A percentile compares a stretch with the other conserved stretches of the same genome.
phyloP scores from a whole-genome alignment of 1,140 invertebrate species.

The Aphis gossypii region DNA sequence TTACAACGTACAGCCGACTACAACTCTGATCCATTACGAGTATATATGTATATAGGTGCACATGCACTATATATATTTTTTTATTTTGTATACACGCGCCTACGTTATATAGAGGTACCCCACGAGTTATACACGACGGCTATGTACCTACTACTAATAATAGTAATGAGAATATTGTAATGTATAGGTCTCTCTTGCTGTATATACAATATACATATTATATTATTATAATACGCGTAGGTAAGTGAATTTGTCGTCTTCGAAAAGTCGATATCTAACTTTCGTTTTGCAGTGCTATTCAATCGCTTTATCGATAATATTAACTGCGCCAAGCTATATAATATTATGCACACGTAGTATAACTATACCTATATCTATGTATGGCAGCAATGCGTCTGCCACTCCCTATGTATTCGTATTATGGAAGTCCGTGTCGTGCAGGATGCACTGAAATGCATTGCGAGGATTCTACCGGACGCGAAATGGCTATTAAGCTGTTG shows the following conservation, averaged over 20 bases:
- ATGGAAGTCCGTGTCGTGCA: neutral
- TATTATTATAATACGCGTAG: neutral
- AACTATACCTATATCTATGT: neutral
- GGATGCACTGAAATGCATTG: neutral
- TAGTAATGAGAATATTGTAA: neutral
- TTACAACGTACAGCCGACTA: constrained; percentile 15
- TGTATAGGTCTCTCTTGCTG: neutral
- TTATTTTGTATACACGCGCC: neutral
- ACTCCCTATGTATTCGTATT: neutral
- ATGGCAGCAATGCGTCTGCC: neutral
- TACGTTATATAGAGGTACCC: neutral
- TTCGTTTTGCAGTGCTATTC: neutral
- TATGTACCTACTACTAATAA: neutral
- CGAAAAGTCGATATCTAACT: neutral
- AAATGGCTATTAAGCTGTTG: neutral
- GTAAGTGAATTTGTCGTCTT: constrained; percentile 22
- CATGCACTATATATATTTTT: neutral
- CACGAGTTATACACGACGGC: neutral
- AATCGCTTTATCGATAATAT: too few relatives aligned
- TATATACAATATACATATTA: neutral
- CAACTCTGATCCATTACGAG: neutral
- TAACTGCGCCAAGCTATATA: neutral
- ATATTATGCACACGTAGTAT: neutral
- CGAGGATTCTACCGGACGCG: neutral
- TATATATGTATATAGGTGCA: neutral